Evolutionary conservation across 2,888 invertebrate species (phyloP).

Genomic region (Dimorphilus gyrociliatus): DNA sequence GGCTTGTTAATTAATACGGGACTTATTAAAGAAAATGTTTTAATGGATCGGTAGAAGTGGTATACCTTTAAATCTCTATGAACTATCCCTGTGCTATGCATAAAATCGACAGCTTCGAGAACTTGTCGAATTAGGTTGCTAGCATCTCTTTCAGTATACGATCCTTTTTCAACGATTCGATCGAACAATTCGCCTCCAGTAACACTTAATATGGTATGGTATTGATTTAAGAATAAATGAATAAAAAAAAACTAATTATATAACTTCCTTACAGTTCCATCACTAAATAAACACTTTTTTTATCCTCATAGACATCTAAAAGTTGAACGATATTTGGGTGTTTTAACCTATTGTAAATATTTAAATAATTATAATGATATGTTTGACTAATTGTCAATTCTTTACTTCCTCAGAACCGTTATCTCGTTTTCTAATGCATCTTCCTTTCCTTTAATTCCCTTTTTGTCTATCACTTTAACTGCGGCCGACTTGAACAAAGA

Average conservation of each 20-base stretch:
- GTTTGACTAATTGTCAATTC: too few relatives aligned
- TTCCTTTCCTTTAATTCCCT: slow-evolving; percentile 94
- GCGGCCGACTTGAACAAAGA: slow-evolving; percentile 85
- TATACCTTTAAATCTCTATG: slow-evolving; percentile 96
- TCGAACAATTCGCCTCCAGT: slow-evolving; percentile 98
- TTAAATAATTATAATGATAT: too few relatives aligned
- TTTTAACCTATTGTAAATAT: too few relatives aligned
- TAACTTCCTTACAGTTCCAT: slow-evolving; percentile 31
- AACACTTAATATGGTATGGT: too few relatives aligned
- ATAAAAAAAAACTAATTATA: too few relatives aligned
- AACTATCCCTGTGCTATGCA: slow-evolving; percentile 97
- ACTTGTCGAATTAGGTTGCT: slow-evolving; percentile 90
- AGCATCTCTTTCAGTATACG: slow-evolving; percentile 97
- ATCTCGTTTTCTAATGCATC: slow-evolving; percentile 99
- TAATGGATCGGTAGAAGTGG: too few relatives aligned
- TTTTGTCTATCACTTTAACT: slow-evolving; percentile 98
- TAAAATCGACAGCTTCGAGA: slow-evolving; percentile 92
- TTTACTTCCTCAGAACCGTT: slow-evolving; percentile 77
- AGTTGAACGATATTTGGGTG: slow-evolving; percentile 97
- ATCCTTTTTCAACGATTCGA: slow-evolving; percentile 95
- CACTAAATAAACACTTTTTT: slow-evolving; percentile 37
- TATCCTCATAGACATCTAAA: slow-evolving; percentile 93
- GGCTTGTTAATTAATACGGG: too few relatives aligned
- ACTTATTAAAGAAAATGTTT: too few relatives aligned
- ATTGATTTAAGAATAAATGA: too few relatives aligned